Conservation (phyloP, 2,797 vertebrate genomes). For the Helarctos malayanus region DNA sequence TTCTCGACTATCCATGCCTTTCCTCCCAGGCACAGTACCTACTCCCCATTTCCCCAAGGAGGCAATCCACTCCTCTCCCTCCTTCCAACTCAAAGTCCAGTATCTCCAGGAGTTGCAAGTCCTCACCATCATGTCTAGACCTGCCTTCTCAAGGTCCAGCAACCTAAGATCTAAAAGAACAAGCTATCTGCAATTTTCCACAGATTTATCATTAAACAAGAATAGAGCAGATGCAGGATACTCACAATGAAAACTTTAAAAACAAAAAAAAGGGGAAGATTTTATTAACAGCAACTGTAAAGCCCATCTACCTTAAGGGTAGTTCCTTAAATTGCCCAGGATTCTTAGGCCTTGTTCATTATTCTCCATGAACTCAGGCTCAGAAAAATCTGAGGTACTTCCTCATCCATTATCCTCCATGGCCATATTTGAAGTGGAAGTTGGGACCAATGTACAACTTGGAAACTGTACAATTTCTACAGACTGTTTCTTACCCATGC, state of each 20-base stretch:
- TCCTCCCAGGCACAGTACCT: neutral
- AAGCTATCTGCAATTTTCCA: neutral
- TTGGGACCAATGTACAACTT: neutral
- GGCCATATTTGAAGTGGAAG: neutral
- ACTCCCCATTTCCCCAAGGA: neutral
- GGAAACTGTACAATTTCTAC: neutral
- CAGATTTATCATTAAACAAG: neutral
- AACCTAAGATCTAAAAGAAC: neutral
- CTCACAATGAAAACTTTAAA: neutral
- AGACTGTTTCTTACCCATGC: neutral
- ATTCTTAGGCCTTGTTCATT: neutral
- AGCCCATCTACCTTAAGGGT: neutral
- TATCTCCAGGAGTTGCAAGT: neutral
- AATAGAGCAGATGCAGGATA: neutral
- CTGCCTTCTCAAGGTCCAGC: neutral
- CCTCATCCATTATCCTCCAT: neutral
- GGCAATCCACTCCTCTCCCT: neutral
- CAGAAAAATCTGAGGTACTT: neutral
- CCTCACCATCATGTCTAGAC: neutral
- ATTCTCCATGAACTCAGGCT: neutral
- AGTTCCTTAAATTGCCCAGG: neutral
- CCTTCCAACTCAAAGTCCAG: neutral
- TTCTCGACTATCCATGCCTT: neutral
- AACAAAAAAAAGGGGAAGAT: neutral
- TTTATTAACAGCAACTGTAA: neutral